Evolutionary conservation across 2,888 invertebrate species (phyloP).

Genomic region (Hyposoter didymator): DNA sequence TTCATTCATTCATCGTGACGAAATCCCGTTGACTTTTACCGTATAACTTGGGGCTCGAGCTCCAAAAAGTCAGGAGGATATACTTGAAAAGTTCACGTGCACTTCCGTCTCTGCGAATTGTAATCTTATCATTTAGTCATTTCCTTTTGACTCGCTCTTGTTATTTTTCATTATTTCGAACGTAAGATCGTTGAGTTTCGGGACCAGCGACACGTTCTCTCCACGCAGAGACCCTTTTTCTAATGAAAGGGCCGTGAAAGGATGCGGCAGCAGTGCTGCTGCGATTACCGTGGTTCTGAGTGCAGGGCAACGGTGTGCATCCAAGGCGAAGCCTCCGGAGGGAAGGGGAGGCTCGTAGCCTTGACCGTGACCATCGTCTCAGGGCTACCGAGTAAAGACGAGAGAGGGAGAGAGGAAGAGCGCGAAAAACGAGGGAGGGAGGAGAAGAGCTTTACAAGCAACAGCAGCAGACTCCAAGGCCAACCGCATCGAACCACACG

Average conservation of each 20-base stretch:
- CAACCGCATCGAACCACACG: constrained; percentile 79
- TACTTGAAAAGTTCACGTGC: neutral
- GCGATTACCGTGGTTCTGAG: constrained; percentile 22
- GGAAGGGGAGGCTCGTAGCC: constrained; percentile 75
- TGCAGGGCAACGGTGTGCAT: constrained; percentile 69
- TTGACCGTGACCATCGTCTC: constrained; percentile 83
- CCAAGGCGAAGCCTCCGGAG: constrained; percentile 56
- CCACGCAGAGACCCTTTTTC: constrained; percentile 19
- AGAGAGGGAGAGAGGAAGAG: constrained; percentile 45
- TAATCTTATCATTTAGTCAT: neutral
- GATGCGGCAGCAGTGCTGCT: constrained; percentile 68
- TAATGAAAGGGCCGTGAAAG: constrained; percentile 63
- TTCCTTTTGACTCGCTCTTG: constrained; percentile 26
- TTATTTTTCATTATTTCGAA: constrained; percentile 21
- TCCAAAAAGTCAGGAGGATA: neutral
- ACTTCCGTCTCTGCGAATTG: neutral
- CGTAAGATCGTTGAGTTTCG: constrained; percentile 63
- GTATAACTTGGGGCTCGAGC: neutral
- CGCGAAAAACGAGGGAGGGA: constrained; percentile 63
- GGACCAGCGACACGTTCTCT: constrained; percentile 22
- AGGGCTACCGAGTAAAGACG: constrained; percentile 76
- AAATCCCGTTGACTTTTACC: neutral
- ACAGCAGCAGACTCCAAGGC: constrained; percentile 78
- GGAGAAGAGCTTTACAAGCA: constrained; percentile 73
- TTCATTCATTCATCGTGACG: neutral